Evolutionary conservation across 1,140 invertebrate species (phyloP), one percentile per base, ranked within the genome.

Genomic region (Macrobrachium rosenbergii): DNA sequence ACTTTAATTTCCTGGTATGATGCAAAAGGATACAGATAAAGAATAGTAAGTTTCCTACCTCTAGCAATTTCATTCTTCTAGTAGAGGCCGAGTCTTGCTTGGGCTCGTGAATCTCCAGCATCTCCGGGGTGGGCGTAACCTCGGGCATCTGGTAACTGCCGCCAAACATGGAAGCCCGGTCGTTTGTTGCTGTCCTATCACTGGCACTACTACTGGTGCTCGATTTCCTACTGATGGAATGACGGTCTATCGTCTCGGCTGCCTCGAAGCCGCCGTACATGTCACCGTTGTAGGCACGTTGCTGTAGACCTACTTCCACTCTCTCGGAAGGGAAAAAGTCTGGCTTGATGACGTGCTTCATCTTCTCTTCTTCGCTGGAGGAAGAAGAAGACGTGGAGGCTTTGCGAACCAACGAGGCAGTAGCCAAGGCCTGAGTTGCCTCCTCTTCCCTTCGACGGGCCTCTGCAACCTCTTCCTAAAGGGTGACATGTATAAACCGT

Each of bases 231-330:
- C 69, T 72, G 69, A 12, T 72, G 23, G 23, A 43, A 2, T n/a
- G 69, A 16, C 37, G 0, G 17, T 16, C 52, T 52, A 52, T 12
- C 11, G 52, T 43, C 69, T 72, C 69, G 21, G 23, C 91, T 97
- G 95, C 92, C 98, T 97, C 82, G 96, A 96, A 86, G 97, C 94
- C 87, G 97, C 99, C 91, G 95, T 95, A 91, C 97, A 94, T 96
- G 91, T 97, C 96, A 88, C 99, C 96, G 64, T 97, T 97, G 94
- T 96, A 97, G 90, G 95, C 95, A 91, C 96, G 96, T 91, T 92
- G 91, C 86, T 97, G 95, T 91, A 97, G 96, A 91, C 98, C 95
- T 69, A 95, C 95, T 73, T 94, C 94, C 83, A 98, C 93, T 90
- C 98, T 96, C 90, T 95, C 94, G 89, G 95, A 95, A 17, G 96